Base-by-base conservation (phyloP, 2,113 vertebrate species). In the cattle (Bos taurus) region DNA sequence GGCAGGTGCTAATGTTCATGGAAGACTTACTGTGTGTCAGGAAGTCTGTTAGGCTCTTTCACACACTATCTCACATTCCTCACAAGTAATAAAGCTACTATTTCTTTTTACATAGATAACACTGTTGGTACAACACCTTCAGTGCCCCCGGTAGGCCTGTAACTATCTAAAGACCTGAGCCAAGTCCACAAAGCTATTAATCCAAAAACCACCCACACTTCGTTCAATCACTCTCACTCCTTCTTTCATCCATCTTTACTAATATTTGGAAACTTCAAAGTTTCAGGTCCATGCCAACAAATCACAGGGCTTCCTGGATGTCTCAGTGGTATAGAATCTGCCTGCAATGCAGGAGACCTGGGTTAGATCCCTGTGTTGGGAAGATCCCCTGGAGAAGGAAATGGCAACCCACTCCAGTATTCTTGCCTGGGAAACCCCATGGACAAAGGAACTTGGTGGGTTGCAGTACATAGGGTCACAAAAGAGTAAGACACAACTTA, bases 141-240 rank as follows among this genome's bases (percentile, higher is more conserved):
- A 86, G 62, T 15, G 1, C 5, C 4, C 6, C 4, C 23, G 36
- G 33, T 1, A 57, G 25, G 26, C 13, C 4, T 59, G 2, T 7
- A 82, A 1, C 67, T 64, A 48, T 25, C 23, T 71, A 83, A 92
- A 46, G 43, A 74, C 50, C 15, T 62, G 54, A 77, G 7, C 13
- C 33, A 92, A 56, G 14, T 60, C 19, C 16, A 10, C 7, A 64
- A 0, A 19, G 13, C n/a, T 62, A 43, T 17, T 26, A 85, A 90
- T 10, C 12, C 28, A 40, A 91, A 95, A 21, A 12, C 15, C 30
- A 78, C 33, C 0, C 6, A 56, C 5, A 21, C 1, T 5, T 43
- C 8, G n/a, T 90, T 10, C 64, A 94, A 60, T 62, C 13, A 62
- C 7, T 26, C 33, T 88, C 23, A 52, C 0, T 46, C 3, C 5